These are phyloP conservation scores for Pogonocichla stellata DNA, from an alignment of 2,113 vertebrate species.

Conservation along the genomic window DNA sequence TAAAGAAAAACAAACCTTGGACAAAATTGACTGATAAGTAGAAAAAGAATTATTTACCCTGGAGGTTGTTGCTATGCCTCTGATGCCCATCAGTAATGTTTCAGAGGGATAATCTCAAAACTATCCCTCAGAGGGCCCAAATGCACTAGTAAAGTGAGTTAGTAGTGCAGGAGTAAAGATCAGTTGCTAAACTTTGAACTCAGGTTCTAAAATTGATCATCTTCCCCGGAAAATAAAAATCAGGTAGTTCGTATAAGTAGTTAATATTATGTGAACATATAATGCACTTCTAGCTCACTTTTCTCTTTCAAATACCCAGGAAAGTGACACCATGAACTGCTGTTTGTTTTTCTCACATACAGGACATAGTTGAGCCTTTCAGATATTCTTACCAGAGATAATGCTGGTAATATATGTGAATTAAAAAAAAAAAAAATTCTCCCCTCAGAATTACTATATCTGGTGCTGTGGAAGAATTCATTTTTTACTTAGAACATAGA, in stretches of 20 bases:
- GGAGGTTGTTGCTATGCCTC: not conserved
- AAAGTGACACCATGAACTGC: not conserved
- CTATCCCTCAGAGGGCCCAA: not conserved
- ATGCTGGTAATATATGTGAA: not conserved
- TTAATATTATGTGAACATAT: not conserved
- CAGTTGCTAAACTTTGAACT: not conserved
- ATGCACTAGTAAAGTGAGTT: not conserved
- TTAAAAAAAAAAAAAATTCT: not conserved
- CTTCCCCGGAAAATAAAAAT: not conserved
- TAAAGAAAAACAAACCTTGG: not conserved
- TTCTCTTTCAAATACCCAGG: not conserved
- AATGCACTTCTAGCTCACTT: not conserved
- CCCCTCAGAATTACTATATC: not conserved
- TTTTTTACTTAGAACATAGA: not conserved
- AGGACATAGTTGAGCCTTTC: not conserved
- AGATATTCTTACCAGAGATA: not conserved
- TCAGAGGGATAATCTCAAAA: not conserved
- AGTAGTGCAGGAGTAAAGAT: too few species aligned
- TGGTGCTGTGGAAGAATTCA: not conserved
- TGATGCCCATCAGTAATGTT: not conserved
- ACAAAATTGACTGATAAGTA: not conserved
- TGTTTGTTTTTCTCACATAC: not conserved
- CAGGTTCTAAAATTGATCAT: not conserved
- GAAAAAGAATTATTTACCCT: not conserved
- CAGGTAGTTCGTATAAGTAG: not conserved